Conservation (phyloP, 2,888 invertebrate genomes). For the Saturnia pavonia region DNA sequence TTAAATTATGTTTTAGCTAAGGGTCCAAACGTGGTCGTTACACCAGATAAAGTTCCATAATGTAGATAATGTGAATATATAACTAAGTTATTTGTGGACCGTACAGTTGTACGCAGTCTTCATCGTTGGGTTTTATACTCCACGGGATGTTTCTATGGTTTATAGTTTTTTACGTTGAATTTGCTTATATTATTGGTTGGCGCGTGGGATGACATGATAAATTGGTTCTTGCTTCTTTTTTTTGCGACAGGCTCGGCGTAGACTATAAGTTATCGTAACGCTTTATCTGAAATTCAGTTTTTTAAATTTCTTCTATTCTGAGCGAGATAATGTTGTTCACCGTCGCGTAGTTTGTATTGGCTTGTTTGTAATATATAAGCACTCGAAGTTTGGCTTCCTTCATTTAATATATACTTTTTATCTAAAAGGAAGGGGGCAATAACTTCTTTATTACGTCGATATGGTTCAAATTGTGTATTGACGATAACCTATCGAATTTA, state of each 20-base stretch:
- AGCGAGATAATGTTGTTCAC: no score
- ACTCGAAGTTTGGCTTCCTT: conserved; percentile 54
- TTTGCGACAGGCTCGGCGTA: conserved; percentile 68
- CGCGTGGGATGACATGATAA: conserved; percentile 76
- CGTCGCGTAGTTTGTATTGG: neutral
- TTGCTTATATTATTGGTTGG: conserved; percentile 70
- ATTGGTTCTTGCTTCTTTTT: conserved; percentile 71
- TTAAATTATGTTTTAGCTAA: conserved; percentile 53
- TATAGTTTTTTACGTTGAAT: conserved; percentile 56
- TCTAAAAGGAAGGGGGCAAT: conserved; percentile 57
- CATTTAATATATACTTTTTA: conserved; percentile 54
- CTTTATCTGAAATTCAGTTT: conserved; percentile 46
- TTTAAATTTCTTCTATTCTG: neutral
- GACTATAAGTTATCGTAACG: conserved; percentile 64
- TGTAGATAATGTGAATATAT: conserved; percentile 82
- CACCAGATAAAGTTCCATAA: conserved; percentile 78
- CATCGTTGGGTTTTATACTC: conserved; percentile 81
- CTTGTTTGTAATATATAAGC: conserved; percentile 28
- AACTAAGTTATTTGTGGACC: conserved; percentile 76
- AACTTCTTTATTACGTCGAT: conserved; percentile 52
- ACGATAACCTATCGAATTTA: conserved; percentile 35
- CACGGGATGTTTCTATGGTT: conserved; percentile 65
- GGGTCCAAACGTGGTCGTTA: conserved; percentile 67
- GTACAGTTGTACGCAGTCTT: conserved; percentile 67
- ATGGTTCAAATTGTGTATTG: conserved; percentile 37